A percentile compares a stretch with the other conserved stretches of the same genome.
Evolutionary conservation across 2,888 invertebrate species (phyloP).

Genomic region (Aphidoletes aphidimyza): DNA sequence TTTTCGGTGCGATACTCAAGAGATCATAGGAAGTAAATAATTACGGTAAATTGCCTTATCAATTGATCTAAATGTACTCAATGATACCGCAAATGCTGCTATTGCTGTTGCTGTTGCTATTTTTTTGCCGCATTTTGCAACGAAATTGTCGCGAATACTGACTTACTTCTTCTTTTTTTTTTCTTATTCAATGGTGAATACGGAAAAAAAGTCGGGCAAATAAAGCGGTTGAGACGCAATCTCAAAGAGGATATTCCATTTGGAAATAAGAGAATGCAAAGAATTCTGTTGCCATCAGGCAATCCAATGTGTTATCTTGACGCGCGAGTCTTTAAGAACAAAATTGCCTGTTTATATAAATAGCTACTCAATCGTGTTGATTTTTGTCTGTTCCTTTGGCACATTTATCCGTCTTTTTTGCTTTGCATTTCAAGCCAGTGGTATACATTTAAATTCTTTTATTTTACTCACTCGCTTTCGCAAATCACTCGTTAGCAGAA

Average conservation of each 20-base stretch:
- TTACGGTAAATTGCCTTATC: constrained; percentile 49
- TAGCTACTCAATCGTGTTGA: constrained; percentile 34
- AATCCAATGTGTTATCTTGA: constrained; percentile 34
- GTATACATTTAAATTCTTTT: no score
- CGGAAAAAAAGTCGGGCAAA: neutral
- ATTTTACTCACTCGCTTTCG: neutral
- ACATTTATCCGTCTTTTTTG: neutral
- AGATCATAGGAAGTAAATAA: constrained; percentile 40
- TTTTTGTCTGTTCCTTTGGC: neutral
- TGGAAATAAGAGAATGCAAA: neutral
- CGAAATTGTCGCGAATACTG: neutral
- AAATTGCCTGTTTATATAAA: constrained; percentile 38
- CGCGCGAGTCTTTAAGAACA: neutral
- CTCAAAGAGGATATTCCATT: neutral
- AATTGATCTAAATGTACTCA: constrained; percentile 49
- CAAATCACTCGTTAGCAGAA: neutral
- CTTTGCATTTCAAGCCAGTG: neutral
- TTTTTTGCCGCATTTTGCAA: neutral
- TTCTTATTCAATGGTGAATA: no score
- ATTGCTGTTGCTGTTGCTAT: neutral
- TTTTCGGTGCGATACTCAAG: neutral
- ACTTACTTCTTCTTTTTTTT: neutral
- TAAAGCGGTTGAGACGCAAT: neutral
- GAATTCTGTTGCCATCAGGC: neutral
- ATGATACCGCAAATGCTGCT: constrained; percentile 27